Evolutionary conservation across 2,888 invertebrate species (phyloP).

Genomic region (Zaprionus lineosus): DNA sequence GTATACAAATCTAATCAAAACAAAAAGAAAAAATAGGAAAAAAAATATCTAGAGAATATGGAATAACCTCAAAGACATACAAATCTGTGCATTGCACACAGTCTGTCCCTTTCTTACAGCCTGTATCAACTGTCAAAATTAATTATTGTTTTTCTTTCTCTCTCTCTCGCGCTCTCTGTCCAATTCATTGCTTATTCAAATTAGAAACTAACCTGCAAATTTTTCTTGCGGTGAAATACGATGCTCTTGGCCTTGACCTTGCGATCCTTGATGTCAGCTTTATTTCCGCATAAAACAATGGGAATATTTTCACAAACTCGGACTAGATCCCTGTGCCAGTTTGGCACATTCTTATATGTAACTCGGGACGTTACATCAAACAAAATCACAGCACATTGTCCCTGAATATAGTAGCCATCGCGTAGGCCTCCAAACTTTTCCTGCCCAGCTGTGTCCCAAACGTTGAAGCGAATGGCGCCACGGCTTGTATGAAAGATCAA

Average conservation of each 20-base stretch:
- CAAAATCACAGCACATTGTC: conserved; percentile 98
- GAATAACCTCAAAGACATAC: no score
- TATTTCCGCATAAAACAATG: conserved; percentile 99
- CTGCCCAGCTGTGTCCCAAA: conserved; percentile 99
- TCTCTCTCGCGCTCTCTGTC: no score
- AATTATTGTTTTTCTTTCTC: not conserved
- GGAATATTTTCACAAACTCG: conserved; percentile 99
- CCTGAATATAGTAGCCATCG: conserved; percentile 99
- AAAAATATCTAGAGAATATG: no score
- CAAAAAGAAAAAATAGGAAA: no score
- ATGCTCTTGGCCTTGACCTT: conserved; percentile 99
- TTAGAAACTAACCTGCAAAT: conserved; percentile 90
- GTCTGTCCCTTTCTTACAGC: no score
- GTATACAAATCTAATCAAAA: no score
- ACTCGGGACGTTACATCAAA: conserved; percentile 99
- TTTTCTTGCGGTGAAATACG: conserved; percentile 99
- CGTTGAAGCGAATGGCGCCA: conserved; percentile 98
- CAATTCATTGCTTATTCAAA: not conserved
- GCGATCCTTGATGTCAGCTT: conserved; percentile 99
- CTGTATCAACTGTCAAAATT: no score
- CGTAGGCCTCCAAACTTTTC: conserved; percentile 99
- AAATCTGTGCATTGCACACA: no score
- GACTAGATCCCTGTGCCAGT: conserved; percentile 99
- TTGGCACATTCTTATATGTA: conserved; percentile 99
- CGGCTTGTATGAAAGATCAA: conserved; percentile 98